Evolutionary conservation across 2,797 vertebrate species (phyloP).

Genomic region (Sebastes iracundus): DNA sequence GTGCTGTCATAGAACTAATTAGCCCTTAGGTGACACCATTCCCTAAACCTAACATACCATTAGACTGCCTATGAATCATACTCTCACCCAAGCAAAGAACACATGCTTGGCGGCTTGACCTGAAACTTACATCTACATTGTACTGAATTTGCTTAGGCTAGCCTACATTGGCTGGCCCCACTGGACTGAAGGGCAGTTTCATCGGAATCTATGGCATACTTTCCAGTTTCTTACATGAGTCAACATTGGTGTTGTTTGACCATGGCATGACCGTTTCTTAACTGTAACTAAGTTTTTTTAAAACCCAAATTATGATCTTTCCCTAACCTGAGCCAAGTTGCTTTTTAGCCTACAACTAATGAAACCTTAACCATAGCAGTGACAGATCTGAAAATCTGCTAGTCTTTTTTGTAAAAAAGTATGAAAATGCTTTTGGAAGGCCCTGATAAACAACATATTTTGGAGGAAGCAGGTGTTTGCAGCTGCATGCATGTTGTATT

Average conservation of each 20-base stretch:
- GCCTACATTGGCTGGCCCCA: too few relatives aligned
- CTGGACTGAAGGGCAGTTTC: too few relatives aligned
- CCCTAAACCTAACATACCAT: neutral
- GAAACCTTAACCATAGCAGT: neutral
- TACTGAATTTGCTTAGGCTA: neutral
- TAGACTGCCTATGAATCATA: neutral
- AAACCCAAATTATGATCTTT: neutral
- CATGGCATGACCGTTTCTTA: neutral
- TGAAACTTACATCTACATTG: neutral
- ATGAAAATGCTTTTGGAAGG: too few relatives aligned
- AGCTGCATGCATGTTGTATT: neutral
- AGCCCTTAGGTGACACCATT: neutral
- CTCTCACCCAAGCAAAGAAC: neutral
- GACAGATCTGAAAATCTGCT: neutral
- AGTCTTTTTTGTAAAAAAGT: too few relatives aligned
- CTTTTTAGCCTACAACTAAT: neutral
- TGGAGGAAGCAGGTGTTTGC: neutral
- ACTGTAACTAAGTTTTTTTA: neutral
- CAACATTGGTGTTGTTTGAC: neutral
- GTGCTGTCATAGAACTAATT: neutral
- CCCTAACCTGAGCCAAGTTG: neutral
- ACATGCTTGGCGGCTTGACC: neutral
- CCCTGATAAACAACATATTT: neutral
- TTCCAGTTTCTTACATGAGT: too few relatives aligned
- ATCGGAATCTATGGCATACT: too few relatives aligned